Evolutionary conservation across 2,888 invertebrate genomes (phyloP).

Genomic region (Noctua janthina): DNA sequence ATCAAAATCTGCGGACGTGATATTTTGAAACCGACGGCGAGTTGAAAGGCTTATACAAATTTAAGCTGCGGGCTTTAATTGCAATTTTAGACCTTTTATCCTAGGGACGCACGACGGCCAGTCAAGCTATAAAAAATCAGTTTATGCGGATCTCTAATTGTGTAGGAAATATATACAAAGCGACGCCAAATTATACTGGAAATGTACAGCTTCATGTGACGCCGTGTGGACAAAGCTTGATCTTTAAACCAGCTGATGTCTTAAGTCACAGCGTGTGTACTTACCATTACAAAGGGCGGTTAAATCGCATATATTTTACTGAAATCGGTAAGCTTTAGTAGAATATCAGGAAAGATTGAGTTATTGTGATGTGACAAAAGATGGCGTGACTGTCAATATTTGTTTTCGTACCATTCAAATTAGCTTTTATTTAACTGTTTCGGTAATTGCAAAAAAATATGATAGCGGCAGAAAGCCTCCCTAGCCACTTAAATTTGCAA

Average conservation of each 20-base stretch:
- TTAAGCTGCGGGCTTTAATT: background rate
- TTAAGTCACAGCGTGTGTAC: background rate
- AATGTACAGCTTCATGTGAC: too few species aligned
- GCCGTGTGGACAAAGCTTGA: background rate
- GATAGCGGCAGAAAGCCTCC: conserved; percentile 6
- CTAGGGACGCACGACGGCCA: background rate
- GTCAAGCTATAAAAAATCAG: too few species aligned
- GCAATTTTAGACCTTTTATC: background rate
- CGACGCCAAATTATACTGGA: too few species aligned
- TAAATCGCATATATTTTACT: background rate
- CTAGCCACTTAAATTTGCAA: background rate
- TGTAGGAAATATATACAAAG: too few species aligned
- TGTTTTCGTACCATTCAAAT: conserved; percentile 46
- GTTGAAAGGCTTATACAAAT: background rate
- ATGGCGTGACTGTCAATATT: conserved; percentile 45
- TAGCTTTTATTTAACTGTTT: conserved; percentile 45
- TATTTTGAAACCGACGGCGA: background rate
- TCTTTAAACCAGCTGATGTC: background rate
- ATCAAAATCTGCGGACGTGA: background rate
- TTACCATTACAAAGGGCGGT: background rate
- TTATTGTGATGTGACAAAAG: conserved; percentile 36
- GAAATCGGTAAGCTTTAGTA: background rate
- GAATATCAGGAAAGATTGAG: background rate
- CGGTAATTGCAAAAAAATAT: conserved; percentile 21
- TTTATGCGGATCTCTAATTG: too few species aligned